Conservation (phyloP, 2,113 vertebrate genomes). For the Muntiacus reevesi region DNA sequence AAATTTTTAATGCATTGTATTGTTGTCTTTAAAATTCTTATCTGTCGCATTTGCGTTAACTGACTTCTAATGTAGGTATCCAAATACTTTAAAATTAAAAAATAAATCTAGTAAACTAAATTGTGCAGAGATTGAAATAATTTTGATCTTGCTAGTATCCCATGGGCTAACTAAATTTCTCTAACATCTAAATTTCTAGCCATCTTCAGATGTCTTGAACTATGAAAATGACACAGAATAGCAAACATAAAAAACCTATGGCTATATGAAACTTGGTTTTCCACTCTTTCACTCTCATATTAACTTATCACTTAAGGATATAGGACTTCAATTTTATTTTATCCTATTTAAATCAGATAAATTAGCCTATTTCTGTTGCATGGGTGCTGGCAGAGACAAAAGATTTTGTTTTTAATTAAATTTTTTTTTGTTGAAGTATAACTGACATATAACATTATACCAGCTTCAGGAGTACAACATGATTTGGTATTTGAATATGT, state of each 20-base stretch:
- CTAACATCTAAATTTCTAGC: not conserved
- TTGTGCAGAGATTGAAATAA: not conserved
- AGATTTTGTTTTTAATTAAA: not conserved
- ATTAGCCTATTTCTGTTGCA: not conserved
- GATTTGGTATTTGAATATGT: not conserved
- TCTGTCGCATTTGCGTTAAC: not conserved
- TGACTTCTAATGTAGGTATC: not conserved
- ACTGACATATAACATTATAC: not conserved
- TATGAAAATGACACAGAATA: not conserved
- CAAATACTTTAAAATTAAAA: not conserved
- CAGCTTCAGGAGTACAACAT: not conserved
- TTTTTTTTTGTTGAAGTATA: not conserved
- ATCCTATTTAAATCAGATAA: not conserved
- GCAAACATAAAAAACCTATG: not conserved
- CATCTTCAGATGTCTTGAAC: not conserved
- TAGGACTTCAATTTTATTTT: not conserved
- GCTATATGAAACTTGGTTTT: not conserved
- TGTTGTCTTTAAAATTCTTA: not conserved
- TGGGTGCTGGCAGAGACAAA: not conserved
- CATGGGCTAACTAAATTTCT: not conserved
- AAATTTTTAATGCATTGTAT: not conserved
- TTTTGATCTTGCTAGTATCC: not conserved
- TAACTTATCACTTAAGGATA: not conserved
- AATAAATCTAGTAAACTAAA: not conserved
- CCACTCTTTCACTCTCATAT: not conserved